These are phyloP conservation scores for Aphelinus certus DNA, from an alignment of 1,140 invertebrate genomes.

Conservation along the genomic window DNA sequence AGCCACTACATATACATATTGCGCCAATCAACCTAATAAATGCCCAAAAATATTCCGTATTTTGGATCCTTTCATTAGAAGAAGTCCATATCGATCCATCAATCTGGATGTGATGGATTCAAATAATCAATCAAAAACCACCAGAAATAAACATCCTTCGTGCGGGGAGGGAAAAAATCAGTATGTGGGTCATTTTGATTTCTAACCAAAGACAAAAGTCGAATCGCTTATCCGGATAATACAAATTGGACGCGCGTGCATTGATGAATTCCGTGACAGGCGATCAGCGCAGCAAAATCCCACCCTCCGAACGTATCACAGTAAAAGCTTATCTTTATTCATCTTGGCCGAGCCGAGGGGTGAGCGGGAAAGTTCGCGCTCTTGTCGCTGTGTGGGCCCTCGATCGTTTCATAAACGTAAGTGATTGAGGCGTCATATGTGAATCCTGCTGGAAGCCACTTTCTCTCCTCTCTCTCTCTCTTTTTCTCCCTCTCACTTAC, in stretches of 20 bases:
- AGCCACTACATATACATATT: no score
- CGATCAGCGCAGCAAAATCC: background rate
- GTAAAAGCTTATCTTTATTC: constrained; percentile 43
- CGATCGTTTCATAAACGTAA: constrained; percentile 49
- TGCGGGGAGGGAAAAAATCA: constrained; percentile 26
- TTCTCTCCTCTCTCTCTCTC: constrained; percentile 10
- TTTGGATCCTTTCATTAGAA: no score
- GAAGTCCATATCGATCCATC: no score
- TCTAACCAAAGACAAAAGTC: background rate
- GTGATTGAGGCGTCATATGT: constrained; percentile 63
- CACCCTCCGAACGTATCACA: constrained; percentile 22
- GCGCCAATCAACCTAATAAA: no score
- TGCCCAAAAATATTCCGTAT: no score
- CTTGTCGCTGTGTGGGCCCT: constrained; percentile 17
- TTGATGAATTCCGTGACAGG: constrained; percentile 33
- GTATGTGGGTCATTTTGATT: constrained; percentile 26
- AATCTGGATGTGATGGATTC: no score
- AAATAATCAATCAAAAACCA: no score
- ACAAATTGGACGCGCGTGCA: constrained; percentile 33
- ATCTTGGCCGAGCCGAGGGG: constrained; percentile 30
- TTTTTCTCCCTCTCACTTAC: background rate
- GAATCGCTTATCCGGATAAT: constrained; percentile 27
- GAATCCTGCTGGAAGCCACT: constrained; percentile 55
- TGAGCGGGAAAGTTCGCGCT: constrained; percentile 16
- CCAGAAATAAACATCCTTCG: no score